Evolutionary conservation across 2,113 vertebrate genomes (phyloP), one percentile per base, ranked within the genome.

Genomic region (Falcunculus frontatus): DNA sequence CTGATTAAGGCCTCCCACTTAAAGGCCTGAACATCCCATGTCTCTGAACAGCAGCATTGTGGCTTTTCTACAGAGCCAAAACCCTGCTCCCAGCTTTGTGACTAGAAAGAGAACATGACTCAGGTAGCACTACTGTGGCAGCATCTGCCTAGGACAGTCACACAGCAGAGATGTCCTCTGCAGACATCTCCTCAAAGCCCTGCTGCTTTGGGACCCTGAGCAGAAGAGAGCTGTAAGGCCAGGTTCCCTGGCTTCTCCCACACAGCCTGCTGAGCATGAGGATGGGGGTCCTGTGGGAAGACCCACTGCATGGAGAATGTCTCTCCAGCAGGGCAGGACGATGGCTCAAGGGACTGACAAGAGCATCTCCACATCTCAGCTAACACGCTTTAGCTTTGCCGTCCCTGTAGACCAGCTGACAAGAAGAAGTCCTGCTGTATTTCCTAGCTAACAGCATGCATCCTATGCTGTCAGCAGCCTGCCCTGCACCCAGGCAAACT

Each of bases 131-230:
- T 55, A 68, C 60, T 57, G 62, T 85, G 65, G 69, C 53, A 90
- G 70, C 74, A 68, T 7, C 65, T 93, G 57, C 67, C 78, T 77
- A 52, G 79, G 79, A 92, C 37, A 89, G 76, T 37, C 64, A 37
- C 49, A 57, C 57, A 83, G 82, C 69, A 85, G 57, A 87, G 35
- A 60, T 49, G 20, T 42, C 62, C 63, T 74, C 89, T 85, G 70
- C 90, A 92, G 59, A n/a, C 46, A 63, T 44, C 49, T 79, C 69
- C 62, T 63, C 57, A 76, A 77, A 93, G 59, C 15, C 35, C 22
- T 52, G 52, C 47, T 92, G 52, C 72, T 89, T 39, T 76, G 62
- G 57, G 67, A 82, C 60, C 29, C 64, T 37, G 41, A 88, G 49
- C n/a, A 90, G 62, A 46, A 72, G 27, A 53, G 12, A 73, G 32